Percentiles rank a stretch among this genome's conserved stretches.
Evolutionary conservation across 1,140 invertebrate species (phyloP).

Genomic region (Euura saliciscinereae): DNA sequence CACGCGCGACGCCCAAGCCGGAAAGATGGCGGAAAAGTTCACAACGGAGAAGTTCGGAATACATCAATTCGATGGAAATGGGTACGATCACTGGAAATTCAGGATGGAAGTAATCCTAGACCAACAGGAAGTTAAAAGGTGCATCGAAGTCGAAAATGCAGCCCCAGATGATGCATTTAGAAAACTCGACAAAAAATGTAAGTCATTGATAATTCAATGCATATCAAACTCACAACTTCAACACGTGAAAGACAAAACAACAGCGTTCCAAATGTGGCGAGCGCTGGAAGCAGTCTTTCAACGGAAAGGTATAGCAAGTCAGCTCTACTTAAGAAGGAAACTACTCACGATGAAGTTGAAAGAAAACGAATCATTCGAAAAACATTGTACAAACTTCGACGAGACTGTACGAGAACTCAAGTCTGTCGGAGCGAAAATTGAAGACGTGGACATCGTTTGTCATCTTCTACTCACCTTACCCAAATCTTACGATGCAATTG

Average conservation of each 20-base stretch:
- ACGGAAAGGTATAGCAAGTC: conserved; percentile 18
- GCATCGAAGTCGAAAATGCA: too few relatives aligned
- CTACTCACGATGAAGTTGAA: conserved; percentile 18
- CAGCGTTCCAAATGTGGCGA: conserved; percentile 2
- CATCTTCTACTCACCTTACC: not conserved
- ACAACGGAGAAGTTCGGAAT: too few relatives aligned
- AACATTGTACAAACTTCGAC: not conserved
- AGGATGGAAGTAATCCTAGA: too few relatives aligned
- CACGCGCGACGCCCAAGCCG: too few relatives aligned
- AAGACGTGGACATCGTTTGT: not conserved
- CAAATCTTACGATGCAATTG: conserved; percentile 13
- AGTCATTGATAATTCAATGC: not conserved
- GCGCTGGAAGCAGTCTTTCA: conserved; percentile 13
- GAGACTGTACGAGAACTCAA: conserved; percentile 7
- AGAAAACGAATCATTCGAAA: conserved; percentile 3
- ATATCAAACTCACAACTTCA: conserved; percentile 1
- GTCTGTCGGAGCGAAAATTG: not conserved
- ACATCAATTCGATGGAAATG: too few relatives aligned
- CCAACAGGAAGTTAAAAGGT: too few relatives aligned
- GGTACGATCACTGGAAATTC: too few relatives aligned
- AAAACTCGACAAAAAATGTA: not conserved
- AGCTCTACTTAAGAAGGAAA: conserved; percentile 20
- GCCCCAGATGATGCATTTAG: too few relatives aligned
- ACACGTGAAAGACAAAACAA: not conserved
- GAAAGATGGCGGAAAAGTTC: too few relatives aligned